Percentiles rank a stretch among this genome's conserved stretches.
Conservation (phyloP, 1,140 invertebrate genomes). For the Himalopsyche phryganea region DNA sequence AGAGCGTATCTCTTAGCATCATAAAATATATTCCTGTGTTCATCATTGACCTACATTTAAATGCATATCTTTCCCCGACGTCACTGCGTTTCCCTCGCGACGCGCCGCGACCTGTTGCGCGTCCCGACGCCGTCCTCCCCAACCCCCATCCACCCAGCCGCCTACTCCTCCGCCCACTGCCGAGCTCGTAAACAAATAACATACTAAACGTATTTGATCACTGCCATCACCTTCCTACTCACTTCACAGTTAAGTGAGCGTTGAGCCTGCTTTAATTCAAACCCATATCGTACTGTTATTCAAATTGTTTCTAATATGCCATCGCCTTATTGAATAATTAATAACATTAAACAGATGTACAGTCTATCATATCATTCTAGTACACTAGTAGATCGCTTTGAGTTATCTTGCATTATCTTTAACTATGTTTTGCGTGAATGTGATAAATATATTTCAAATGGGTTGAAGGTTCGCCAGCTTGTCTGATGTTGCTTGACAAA, state of each 20-base stretch:
- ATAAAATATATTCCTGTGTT: too few species aligned
- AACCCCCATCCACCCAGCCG: conserved; percentile 1
- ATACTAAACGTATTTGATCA: conserved; percentile 31
- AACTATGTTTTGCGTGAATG: too few species aligned
- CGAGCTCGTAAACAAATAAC: conserved; percentile 34
- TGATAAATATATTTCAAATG: too few species aligned
- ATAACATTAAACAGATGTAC: background rate
- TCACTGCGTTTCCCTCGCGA: conserved; percentile 13
- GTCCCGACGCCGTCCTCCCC: conserved; percentile 12
- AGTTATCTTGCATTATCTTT: too few species aligned
- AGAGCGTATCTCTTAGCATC: too few species aligned
- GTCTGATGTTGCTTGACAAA: too few species aligned
- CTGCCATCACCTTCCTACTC: conserved; percentile 15
- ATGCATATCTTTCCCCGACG: background rate
- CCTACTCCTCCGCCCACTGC: conserved; percentile 2
- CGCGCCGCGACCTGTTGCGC: conserved; percentile 30
- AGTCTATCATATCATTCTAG: too few species aligned
- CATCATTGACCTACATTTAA: too few species aligned
- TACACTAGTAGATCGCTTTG: too few species aligned
- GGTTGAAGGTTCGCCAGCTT: too few species aligned
- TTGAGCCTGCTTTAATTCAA: background rate
- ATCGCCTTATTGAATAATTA: background rate
- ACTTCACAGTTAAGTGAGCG: background rate
- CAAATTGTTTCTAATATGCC: background rate
- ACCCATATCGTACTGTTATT: background rate